phyloP scores from a whole-genome alignment of 2,888 invertebrate species.

The Standfussiana lucernea region DNA sequence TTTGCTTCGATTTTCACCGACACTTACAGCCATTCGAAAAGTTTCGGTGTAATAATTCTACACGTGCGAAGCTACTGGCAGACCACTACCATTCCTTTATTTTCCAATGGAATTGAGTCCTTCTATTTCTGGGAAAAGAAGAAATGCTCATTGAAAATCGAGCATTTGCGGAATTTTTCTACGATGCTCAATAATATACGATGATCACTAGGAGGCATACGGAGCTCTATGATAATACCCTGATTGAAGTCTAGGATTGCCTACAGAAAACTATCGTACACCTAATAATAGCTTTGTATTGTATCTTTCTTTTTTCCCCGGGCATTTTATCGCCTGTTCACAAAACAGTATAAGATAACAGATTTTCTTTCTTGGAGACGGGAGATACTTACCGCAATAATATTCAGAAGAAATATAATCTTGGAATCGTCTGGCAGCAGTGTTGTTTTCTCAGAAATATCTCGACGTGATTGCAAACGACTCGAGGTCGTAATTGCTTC shows the following conservation, averaged over 20 bases:
- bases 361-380: constrained; percentile 65
- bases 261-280: constrained; percentile 50
- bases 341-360: constrained; percentile 62
- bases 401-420: constrained; percentile 79
- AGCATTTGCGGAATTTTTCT: constrained; percentile 28
- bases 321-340: constrained; percentile 61
- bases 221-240: constrained; percentile 30
- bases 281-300: constrained; percentile 57
- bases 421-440: constrained; percentile 74
- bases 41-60: constrained; percentile 49
- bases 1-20: constrained; percentile 39
- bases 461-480: constrained; percentile 81
- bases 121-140: constrained; percentile 12
- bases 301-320: constrained; percentile 36
- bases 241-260: constrained; percentile 57
- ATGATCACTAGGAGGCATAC: constrained; percentile 20
- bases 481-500: constrained; percentile 86
- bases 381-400: constrained; percentile 74
- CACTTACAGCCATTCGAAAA: constrained; percentile 38
- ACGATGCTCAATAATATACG: constrained; percentile 21
- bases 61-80: constrained; percentile 18
- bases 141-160: constrained; percentile 10
- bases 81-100: constrained; percentile 28
- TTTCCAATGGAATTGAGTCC: constrained; percentile 23
- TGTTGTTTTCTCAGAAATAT: constrained; percentile 79